Percentiles rank a stretch among this genome's conserved stretches.
Evolutionary conservation across 2,888 invertebrate species (phyloP).

Genomic region (Ptychoptera contaminata): DNA sequence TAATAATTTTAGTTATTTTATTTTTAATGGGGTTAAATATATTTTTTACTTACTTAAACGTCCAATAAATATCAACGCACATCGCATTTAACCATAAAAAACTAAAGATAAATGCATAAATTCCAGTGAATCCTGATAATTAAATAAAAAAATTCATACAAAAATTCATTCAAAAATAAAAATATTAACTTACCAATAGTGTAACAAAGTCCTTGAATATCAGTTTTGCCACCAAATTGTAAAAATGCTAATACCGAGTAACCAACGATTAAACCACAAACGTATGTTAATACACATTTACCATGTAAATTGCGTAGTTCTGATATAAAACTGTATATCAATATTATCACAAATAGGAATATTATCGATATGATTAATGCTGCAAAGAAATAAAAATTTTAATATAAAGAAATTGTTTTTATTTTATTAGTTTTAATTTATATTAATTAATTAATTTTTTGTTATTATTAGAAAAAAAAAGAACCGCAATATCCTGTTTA

Average conservation of each 20-base stretch:
- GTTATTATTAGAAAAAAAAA: too few species aligned
- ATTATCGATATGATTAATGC: constrained; percentile 58
- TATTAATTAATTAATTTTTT: too few species aligned
- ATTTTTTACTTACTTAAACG: constrained; percentile 1
- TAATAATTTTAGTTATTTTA: too few species aligned
- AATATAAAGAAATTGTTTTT: too few species aligned
- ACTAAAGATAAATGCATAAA: constrained; percentile 36
- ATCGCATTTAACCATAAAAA: constrained; percentile 81
- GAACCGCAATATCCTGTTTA: too few species aligned
- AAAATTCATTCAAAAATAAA: background rate
- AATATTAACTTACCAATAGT: constrained; percentile 15
- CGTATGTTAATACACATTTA: constrained; percentile 1
- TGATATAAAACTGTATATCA: constrained; percentile 54
- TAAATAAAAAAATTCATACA: background rate
- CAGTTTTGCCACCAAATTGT: background rate
- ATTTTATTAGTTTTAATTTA: too few species aligned
- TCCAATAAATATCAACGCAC: constrained; percentile 73
- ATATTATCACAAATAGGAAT: constrained; percentile 52
- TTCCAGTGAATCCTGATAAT: background rate
- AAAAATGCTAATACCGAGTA: background rate
- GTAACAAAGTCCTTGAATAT: constrained; percentile 14
- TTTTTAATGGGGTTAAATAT: too few species aligned
- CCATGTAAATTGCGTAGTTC: constrained; percentile 32
- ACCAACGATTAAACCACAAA: background rate
- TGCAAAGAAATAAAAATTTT: constrained; percentile 24